Conservation (phyloP, 2,888 invertebrate species). For the Tortricodes alternella region DNA sequence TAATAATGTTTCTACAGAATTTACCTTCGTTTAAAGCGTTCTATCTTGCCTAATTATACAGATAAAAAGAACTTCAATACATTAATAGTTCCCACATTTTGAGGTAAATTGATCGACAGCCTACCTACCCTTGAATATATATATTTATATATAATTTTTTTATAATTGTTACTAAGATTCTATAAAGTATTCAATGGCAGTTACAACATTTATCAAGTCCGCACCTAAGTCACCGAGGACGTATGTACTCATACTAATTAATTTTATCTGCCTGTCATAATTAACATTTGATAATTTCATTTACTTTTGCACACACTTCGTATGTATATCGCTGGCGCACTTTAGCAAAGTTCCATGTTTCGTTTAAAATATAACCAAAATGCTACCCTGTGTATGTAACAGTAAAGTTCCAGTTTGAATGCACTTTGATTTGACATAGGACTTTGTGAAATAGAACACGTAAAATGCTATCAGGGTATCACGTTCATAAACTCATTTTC, state of each 20-base stretch:
- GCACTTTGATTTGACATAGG: too few species aligned
- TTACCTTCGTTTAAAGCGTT: too few species aligned
- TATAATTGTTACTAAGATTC: background rate
- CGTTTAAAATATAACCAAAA: too few species aligned
- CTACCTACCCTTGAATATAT: background rate
- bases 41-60: background rate
- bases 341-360: too few species aligned
- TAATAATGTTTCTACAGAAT: too few species aligned
- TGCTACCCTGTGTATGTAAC: too few species aligned
- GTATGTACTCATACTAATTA: too few species aligned
- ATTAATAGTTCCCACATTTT: background rate
- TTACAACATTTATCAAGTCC: conserved; percentile 1
- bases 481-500: background rate
- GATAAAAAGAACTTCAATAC: background rate
- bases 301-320: conserved; percentile 10
- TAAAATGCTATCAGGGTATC: too few species aligned
- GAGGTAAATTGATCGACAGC: background rate
- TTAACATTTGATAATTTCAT: conserved; percentile 17
- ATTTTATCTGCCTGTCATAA: conserved; percentile 15
- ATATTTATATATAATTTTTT: background rate
- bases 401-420: too few species aligned
- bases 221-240: background rate
- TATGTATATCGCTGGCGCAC: background rate
- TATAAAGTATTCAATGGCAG: conserved; percentile 5
- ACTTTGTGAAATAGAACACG: too few species aligned